A percentile compares a stretch with the other conserved stretches of the same genome.
Conservation (phyloP, 2,113 vertebrate species). For the Tursiops truncatus region DNA sequence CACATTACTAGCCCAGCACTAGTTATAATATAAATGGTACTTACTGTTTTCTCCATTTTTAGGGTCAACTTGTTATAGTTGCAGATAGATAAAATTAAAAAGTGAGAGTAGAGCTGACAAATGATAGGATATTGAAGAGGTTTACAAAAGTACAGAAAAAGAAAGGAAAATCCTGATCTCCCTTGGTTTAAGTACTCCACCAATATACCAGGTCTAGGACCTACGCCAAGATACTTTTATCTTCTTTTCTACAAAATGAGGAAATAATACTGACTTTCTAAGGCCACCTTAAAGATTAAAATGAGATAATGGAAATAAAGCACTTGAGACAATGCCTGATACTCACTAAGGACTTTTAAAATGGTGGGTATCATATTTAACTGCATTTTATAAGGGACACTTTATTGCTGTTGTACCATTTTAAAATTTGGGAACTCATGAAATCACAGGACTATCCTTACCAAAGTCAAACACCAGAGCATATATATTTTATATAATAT, state of each 20-base stretch:
- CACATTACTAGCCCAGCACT: background rate
- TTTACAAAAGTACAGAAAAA: background rate
- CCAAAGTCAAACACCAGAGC: background rate
- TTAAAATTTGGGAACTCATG: background rate
- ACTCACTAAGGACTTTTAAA: background rate
- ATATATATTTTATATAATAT: background rate
- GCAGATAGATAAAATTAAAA: background rate
- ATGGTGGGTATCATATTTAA: background rate
- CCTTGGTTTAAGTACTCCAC: background rate
- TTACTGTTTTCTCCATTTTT: conserved; percentile 19
- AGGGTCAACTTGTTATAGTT: background rate
- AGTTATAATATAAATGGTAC: background rate
- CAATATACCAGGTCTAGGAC: background rate
- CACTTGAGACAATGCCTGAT: background rate
- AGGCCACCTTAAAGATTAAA: background rate
- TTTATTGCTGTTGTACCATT: background rate
- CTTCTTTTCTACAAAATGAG: background rate
- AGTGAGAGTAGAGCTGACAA: background rate
- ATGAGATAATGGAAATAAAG: conserved; percentile 11
- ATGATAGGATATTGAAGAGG: background rate
- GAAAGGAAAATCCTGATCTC: background rate
- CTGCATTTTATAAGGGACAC: background rate
- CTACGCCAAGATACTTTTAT: background rate
- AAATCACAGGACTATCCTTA: background rate
- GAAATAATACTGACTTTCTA: background rate